Base-by-base conservation (phyloP, 92 coral and sea anemone species). In the Scolanthus callimorphus region DNA sequence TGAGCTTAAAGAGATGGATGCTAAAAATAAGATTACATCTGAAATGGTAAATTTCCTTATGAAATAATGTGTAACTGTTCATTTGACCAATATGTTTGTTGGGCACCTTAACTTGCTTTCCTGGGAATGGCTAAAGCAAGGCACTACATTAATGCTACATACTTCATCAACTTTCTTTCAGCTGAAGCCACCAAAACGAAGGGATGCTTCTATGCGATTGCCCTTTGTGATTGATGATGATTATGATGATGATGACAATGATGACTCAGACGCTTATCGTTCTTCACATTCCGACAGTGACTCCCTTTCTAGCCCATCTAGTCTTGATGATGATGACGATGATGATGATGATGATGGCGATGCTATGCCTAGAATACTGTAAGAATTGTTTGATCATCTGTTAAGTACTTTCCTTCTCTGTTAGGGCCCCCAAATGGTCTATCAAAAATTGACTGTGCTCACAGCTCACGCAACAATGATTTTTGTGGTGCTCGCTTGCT, bases 1-100 rank as follows among this genome's bases (percentile, higher is more conserved):
- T 17, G 97, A 91, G 54, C 51, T 88, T 1, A 84, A 74, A 61
- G 86, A 83, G 69, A 88, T 91, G 96, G 89, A 91, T 55, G 79
- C 83, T 22, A 88, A 67, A 41, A 91, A 91, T 59, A 88, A 88
- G 57, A 91, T 91, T n/a, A 88, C 97, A 21, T 56, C 78, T 20
- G 97, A 83, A 21, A 91, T 91, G 97, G 96, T 91, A 57, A 15
- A 70, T 46, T 9, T 19, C 22, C 6, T 46, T 46, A 4, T 46
- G 43, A 34, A 6, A 34, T 15, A 34, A 6, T 15, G 43, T 34
- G 43, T 6, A 6, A 34, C 43, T 6, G 43, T 34, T 15, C 43
- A 6, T 34, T 34, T 34, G 15, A 34, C 43, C 9, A 34, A 6
- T 34, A 34, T 34, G 6, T 34, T 34, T 15, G 6, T 34, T n/a